Evolutionary conservation across 2,888 invertebrate species (phyloP), one percentile per base, ranked within the genome.

Genomic region (Clunio marinus): DNA sequence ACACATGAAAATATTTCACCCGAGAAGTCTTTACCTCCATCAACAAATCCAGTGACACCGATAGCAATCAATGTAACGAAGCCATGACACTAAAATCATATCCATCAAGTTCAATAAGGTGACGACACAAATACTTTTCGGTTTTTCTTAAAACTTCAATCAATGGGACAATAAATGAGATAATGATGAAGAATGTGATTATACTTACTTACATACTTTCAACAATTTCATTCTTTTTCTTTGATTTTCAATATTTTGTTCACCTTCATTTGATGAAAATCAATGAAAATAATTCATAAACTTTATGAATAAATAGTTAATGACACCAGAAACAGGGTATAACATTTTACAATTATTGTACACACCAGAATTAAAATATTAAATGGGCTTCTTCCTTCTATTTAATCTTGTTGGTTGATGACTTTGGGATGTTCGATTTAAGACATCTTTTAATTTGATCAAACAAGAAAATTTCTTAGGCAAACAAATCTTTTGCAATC

Each of bases 141-240:
- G 25, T 46, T 22, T 20, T 17, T 32, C 10, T 32, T 32, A 10
- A 32, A 32, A 32, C 10, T 51, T 51, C 51, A 51, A 51, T 65
- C 46, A 65, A 65, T 65, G 63, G 63, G 63, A 65, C 63, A 65
- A 65, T 65, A 65, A 65, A 46, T n/a, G 41, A n/a, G n/a, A n/a
- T 41, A 13, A 7, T 41, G 41, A 41, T 15, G 24, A 57, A 65
- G 41, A 65, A 62, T 62, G 62, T 62, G 62, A 62, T 62, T 62
- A 41, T 20, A 45, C 32, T 62, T 62, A n/a, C n/a, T n/a, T n/a
- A n/a, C n/a, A n/a, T n/a, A n/a, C n/a, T n/a, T n/a, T n/a, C n/a
- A n/a, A n/a, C n/a, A n/a, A n/a, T n/a, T n/a, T n/a, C n/a, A n/a
- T n/a, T n/a, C n/a, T n/a, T n/a, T n/a, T n/a, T n/a, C n/a, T n/a